Conservation (phyloP, 1,140 invertebrate genomes). For the Drosophila baimaii region DNA sequence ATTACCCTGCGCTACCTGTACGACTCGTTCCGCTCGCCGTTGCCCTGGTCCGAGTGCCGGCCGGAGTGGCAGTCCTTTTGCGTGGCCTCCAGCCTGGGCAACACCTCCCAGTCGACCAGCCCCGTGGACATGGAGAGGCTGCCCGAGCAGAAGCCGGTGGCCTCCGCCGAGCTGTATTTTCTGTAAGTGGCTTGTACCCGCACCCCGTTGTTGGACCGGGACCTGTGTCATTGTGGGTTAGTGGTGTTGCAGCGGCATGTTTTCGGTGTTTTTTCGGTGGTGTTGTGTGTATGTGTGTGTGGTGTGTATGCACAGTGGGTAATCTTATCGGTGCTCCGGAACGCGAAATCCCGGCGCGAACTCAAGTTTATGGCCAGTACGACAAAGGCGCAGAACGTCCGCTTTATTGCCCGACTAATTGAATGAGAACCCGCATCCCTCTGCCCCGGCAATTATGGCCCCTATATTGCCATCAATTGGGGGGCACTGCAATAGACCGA, state of each 20-base stretch:
- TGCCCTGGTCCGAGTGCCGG: slow-evolving; percentile 89
- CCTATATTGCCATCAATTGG: slow-evolving; percentile 71
- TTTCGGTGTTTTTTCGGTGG: slow-evolving; percentile 29
- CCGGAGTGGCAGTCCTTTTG: slow-evolving; percentile 86
- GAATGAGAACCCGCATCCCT: slow-evolving; percentile 50
- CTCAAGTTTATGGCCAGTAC: slow-evolving; percentile 66
- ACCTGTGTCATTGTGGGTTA: slow-evolving; percentile 27
- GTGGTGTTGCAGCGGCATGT: slow-evolving; percentile 43
- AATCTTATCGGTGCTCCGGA: slow-evolving; percentile 56
- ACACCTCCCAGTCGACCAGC: slow-evolving; percentile 38
- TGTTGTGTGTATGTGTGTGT: slow-evolving; percentile 23
- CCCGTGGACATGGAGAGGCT: slow-evolving; percentile 26
- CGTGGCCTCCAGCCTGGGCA: slow-evolving; percentile 69
- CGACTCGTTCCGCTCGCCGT: slow-evolving; percentile 86
- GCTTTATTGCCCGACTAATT: slow-evolving; percentile 75
- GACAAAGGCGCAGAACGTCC: slow-evolving; percentile 49
- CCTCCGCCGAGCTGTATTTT: slow-evolving; percentile 84
- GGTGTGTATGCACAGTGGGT: slow-evolving; percentile 42
- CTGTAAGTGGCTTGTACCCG: slow-evolving; percentile 73
- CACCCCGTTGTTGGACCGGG: slow-evolving; percentile 8
- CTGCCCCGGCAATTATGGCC: slow-evolving; percentile 33
- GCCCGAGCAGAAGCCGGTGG: slow-evolving; percentile 47
- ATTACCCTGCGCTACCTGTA: slow-evolving; percentile 89
- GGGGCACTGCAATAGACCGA: slow-evolving; percentile 60
- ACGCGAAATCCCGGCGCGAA: slow-evolving; percentile 39